Evolutionary conservation across 2,797 vertebrate species (phyloP), one percentile per base, ranked within the genome.

Genomic region (Leptatherina wallacei): DNA sequence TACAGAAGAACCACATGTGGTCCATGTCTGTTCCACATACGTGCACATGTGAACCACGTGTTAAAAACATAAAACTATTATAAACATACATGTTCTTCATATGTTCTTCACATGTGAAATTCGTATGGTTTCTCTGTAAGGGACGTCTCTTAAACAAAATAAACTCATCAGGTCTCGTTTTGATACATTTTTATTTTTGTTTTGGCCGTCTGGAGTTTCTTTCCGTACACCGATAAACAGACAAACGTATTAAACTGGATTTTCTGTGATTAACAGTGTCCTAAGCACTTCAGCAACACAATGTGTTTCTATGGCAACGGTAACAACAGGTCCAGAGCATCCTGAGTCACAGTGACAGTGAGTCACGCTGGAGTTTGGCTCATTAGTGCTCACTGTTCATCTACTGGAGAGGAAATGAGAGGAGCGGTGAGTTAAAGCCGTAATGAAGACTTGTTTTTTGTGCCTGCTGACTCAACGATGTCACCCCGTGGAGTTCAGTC

Each of bases 361-460:
- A 65, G 32, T 78, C 75, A 69, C 11, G 36, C 61, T 60, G 27
- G 61, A 2, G 32, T 51, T 20, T 38, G 69, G 42, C 52, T 74
- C 32, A 22, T 73, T 63, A 47, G 38, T 5, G 29, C 65, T 49
- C 38, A 18, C 12, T 35, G 30, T 58, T 51, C 70, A 64, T 55
- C 69, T 79, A 55, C 70, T 65, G 52, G 77, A 33, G 30, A 57
- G 73, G 63, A 66, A 65, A 69, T 30, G 30, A 70, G 57, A 35
- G 42, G 38, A 38, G 40, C 73, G 33, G 35, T 27, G 60, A 35
- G 27, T 47, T 44, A 67, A 59, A 69, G 27, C 67, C 38, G 71
- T 54, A 67, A 4, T 1, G 57, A 59, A 60, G 78, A 64, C 57
- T 72, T 61, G 60, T 66, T 33, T 67, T 62, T 32, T 9, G 12